Evolutionary conservation across 2,888 invertebrate species (phyloP).

Genomic region (Panorpa germanica): DNA sequence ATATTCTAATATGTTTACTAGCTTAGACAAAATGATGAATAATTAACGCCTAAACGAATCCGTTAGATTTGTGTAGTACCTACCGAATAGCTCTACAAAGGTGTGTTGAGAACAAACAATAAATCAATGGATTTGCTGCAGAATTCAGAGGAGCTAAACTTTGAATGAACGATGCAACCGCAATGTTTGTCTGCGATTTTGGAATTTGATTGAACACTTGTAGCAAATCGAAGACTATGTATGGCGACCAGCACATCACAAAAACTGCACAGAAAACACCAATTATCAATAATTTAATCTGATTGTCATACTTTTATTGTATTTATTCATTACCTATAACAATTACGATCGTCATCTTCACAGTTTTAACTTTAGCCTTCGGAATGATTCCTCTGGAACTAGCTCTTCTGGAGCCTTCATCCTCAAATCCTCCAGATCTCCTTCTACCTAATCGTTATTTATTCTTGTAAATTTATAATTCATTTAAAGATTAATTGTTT

Average conservation of each 20-base stretch:
- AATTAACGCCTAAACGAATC: constrained; percentile 9
- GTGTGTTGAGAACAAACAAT: constrained; percentile 81
- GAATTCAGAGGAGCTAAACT: constrained; percentile 83
- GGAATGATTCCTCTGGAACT: constrained; percentile 88
- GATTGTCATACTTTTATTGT: constrained; percentile 1
- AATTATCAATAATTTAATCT: constrained; percentile 1
- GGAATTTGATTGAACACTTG: constrained; percentile 77
- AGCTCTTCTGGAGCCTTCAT: constrained; percentile 47
- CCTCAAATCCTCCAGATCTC: constrained; percentile 19
- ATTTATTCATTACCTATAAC: constrained; percentile 50
- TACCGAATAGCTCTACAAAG: constrained; percentile 73
- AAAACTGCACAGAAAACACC: constrained; percentile 46
- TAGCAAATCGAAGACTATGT: constrained; percentile 78
- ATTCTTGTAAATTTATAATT: too few species aligned
- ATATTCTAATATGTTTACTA: not conserved
- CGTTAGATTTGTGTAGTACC: constrained; percentile 15
- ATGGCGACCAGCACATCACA: constrained; percentile 89
- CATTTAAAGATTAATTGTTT: too few species aligned
- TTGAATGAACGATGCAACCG: constrained; percentile 78
- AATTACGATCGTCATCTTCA: constrained; percentile 94
- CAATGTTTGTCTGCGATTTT: constrained; percentile 57
- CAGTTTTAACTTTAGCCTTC: constrained; percentile 88
- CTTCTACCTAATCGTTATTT: too few species aligned
- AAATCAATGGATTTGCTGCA: constrained; percentile 86
- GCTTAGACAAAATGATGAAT: not conserved